Base-by-base conservation (phyloP, 2,797 vertebrate species). In the Macropodus opercularis region DNA sequence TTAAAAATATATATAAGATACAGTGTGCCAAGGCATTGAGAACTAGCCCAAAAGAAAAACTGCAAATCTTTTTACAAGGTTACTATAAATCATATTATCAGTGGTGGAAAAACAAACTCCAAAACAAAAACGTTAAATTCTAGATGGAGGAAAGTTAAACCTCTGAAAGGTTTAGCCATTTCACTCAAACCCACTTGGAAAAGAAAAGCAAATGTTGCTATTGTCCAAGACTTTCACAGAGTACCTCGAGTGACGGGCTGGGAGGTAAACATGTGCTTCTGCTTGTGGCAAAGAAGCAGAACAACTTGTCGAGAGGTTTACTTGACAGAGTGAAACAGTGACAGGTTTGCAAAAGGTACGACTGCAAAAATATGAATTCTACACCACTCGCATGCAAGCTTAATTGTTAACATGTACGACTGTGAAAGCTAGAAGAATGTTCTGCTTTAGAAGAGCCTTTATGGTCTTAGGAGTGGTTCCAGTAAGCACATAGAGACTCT, bases 111-210 rank as follows among this genome's bases (percentile, higher is more conserved):
- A 79, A n/a, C n/a, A 26, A 50, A 73, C 69, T 76, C 10, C n/a
- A n/a, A 3, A 43, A 38, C 70, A 58, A 39, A 42, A 65, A 51
- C 18, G n/a, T 66, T 2, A 46, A 53, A 67, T 61, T 56, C 13
- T 46, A 46, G 38, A 56, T 57, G 51, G 63, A 86, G 69, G 75
- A 85, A 34, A 38, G 57, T 59, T 36, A 39, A 29, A 79, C 69
- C 53, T 75, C 41, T 36, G 50, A 63, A 18, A 69, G 77, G 72
- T 63, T 76, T 11, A 42, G 75, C 89, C 89, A 88, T 90, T 89
- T 90, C 85, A 81, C 77, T 91, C 89, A 83, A 90, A 92, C 89
- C 49, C 90, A 86, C 85, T 1, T 47, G 77, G 81, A 88, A 80
- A 83, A 77, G 72, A 66, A 75, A 80, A 82, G 55, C 51, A 59